phyloP scores from a whole-genome alignment of 2,797 vertebrate species.

The Pelodytes ibericus region DNA sequence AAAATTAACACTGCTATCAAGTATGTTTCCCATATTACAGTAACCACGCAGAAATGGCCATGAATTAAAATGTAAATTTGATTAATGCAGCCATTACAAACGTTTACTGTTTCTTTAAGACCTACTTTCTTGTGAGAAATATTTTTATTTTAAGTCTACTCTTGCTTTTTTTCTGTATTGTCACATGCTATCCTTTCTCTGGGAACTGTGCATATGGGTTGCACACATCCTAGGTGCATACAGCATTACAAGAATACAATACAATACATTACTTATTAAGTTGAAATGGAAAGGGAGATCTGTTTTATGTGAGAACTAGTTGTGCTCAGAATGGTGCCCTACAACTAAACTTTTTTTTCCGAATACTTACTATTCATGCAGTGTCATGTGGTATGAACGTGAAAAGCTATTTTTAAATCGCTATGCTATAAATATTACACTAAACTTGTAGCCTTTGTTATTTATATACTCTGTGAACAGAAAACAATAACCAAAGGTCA shows the following conservation, averaged over 20 bases:
- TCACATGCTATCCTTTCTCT: slow-evolving; percentile 12
- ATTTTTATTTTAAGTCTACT: too few relatives aligned
- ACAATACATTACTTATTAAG: slow-evolving; percentile 43
- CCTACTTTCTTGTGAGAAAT: too few relatives aligned
- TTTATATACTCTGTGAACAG: slow-evolving; percentile 8
- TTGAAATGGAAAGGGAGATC: slow-evolving; percentile 11
- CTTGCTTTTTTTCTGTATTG: neutral
- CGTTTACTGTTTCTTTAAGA: too few relatives aligned
- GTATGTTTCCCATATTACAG: too few relatives aligned
- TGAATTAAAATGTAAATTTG: too few relatives aligned
- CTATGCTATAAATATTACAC: slow-evolving; percentile 21
- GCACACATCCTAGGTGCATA: neutral
- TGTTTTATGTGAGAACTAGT: slow-evolving; percentile 14
- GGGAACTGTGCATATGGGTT: slow-evolving; percentile 34
- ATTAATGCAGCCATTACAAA: too few relatives aligned
- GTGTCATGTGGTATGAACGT: slow-evolving; percentile 34
- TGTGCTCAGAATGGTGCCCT: neutral
- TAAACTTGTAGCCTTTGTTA: slow-evolving; percentile 1
- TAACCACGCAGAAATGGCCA: too few relatives aligned
- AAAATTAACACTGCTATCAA: too few relatives aligned
- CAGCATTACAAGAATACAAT: neutral
- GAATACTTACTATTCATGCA: slow-evolving; percentile 4
- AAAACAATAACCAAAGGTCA: neutral
- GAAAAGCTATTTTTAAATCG: slow-evolving; percentile 28
- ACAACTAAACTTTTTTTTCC: neutral